phyloP scores from a whole-genome alignment of 1,140 invertebrate species.

The Trichonephila clavipes region DNA sequence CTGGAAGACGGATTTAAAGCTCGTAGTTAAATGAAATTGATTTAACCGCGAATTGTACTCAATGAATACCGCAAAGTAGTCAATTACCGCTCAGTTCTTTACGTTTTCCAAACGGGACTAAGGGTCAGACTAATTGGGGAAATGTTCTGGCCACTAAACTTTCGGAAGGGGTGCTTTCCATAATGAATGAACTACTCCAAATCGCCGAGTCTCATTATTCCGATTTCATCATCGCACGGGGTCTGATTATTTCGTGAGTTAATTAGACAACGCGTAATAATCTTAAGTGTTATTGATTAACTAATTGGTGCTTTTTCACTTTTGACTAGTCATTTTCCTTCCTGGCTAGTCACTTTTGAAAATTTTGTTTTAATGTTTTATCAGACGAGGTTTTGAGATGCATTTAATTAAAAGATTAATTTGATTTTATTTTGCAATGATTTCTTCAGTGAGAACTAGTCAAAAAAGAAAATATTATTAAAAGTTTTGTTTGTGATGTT shows the following conservation, averaged over 20 bases:
- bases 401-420: too few relatives aligned
- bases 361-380: too few relatives aligned
- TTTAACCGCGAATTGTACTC: constrained; percentile 61
- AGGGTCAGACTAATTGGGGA: constrained; percentile 75
- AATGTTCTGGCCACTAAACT: constrained; percentile 74
- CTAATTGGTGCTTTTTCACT: too few relatives aligned
- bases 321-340: too few relatives aligned
- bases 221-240: not conserved
- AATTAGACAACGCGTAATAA: not conserved
- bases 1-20: constrained; percentile 55
- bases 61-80: constrained; percentile 74
- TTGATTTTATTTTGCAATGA: too few relatives aligned
- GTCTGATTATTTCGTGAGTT: not conserved
- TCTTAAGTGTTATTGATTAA: too few relatives aligned
- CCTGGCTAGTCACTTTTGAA: too few relatives aligned
- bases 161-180: constrained; percentile 62
- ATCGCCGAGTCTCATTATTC: not conserved
- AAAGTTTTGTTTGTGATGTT: too few relatives aligned
- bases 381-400: too few relatives aligned
- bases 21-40: constrained; percentile 60
- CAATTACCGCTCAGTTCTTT: constrained; percentile 73
- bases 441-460: too few relatives aligned
- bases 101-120: constrained; percentile 70
- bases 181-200: not conserved
- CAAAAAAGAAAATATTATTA: too few relatives aligned